A percentile compares a stretch with the other conserved stretches of the same genome.
Conservation (phyloP, 2,797 vertebrate species). For the Clarias laeviceps region DNA sequence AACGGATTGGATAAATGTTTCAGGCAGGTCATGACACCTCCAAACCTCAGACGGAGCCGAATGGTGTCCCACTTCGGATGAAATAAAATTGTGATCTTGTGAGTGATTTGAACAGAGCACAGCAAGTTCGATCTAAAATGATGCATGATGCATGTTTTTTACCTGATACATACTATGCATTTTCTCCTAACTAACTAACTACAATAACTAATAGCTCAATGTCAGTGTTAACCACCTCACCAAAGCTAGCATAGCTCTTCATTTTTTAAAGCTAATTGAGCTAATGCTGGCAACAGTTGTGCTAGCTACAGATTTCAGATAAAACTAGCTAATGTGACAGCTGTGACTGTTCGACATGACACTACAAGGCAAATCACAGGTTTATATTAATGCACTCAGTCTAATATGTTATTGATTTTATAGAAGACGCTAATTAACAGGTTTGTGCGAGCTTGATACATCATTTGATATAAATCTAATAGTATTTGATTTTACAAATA, state of each 20-base stretch:
- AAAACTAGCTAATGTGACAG: background rate
- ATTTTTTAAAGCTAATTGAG: background rate
- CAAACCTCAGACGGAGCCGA: background rate
- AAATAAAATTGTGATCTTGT: background rate
- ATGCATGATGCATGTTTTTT: background rate
- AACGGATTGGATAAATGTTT: background rate
- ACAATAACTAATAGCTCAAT: background rate
- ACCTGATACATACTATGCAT: background rate
- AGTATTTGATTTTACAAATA: background rate
- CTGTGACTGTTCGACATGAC: background rate
- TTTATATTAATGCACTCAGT: background rate
- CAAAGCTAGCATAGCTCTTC: background rate
- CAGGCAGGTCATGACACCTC: background rate
- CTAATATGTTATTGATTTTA: background rate
- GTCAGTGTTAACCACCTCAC: too few relatives aligned
- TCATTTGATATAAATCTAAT: background rate
- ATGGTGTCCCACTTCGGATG: background rate
- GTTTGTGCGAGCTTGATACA: background rate
- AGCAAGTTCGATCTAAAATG: background rate
- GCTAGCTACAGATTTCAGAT: background rate
- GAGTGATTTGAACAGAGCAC: background rate
- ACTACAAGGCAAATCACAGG: background rate
- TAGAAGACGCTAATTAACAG: background rate
- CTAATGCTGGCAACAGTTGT: background rate
- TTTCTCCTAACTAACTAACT: background rate